These are phyloP conservation scores for Eupithecia insigniata DNA, from an alignment of 2,888 invertebrate genomes.

Conservation along the genomic window DNA sequence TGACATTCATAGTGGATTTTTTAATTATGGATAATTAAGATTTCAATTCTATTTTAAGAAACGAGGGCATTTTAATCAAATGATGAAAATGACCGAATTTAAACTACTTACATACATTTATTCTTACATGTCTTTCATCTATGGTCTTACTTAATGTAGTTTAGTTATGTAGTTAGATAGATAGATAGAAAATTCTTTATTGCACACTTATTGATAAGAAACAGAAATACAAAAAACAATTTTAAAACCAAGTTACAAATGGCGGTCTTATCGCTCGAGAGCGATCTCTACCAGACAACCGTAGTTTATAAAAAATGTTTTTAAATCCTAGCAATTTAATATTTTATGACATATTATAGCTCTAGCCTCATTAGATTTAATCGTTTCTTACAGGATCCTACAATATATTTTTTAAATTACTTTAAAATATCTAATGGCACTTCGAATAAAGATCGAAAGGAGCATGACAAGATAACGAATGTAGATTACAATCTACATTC, in stretches of 20 bases:
- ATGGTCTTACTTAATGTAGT: not conserved
- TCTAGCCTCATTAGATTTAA: not conserved
- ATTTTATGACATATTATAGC: not conserved
- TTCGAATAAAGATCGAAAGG: not conserved
- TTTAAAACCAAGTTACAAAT: too few species aligned
- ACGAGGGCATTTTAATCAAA: constrained; percentile 3
- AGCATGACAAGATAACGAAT: not conserved
- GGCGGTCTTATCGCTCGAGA: too few species aligned
- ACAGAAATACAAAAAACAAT: too few species aligned
- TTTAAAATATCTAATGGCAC: not conserved
- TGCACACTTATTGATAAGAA: too few species aligned
- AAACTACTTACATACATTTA: not conserved
- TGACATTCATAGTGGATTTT: constrained; percentile 49
- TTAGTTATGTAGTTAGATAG: not conserved
- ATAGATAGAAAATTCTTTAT: too few species aligned
- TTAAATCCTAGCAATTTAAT: not conserved
- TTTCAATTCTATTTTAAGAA: constrained; percentile 4
- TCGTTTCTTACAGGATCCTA: not conserved
- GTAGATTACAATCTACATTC: not conserved
- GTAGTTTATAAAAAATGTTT: not conserved
- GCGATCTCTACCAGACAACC: too few species aligned
- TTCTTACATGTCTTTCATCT: too few species aligned
- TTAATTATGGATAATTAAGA: constrained; percentile 10
- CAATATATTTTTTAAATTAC: not conserved
- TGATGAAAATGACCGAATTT: not conserved